phyloP scores from a whole-genome alignment of 2,888 invertebrate genomes.

The Vannuccia rotundouncinata region DNA sequence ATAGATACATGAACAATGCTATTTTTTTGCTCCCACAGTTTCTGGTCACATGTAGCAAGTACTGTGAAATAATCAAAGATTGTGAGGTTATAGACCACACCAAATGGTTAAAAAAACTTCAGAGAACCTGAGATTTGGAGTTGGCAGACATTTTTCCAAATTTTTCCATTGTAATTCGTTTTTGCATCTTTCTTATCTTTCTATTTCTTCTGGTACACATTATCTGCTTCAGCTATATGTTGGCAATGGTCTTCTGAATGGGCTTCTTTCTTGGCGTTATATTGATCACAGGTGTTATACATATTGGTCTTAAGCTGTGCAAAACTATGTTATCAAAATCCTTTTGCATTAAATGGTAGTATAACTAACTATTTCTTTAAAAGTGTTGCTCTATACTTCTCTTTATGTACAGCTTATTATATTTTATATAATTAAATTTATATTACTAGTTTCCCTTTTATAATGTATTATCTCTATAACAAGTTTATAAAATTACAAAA shows the following conservation, averaged over 20 bases:
- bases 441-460: too few species aligned
- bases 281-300: slow-evolving; percentile 22
- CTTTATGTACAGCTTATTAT: neutral
- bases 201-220: slow-evolving; percentile 6
- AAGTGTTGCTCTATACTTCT: neutral
- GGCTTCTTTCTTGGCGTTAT: neutral
- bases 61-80: slow-evolving; percentile 16
- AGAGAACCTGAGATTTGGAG: slow-evolving; percentile 15
- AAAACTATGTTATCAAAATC: neutral
- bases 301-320: slow-evolving; percentile 27
- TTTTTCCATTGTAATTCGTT: neutral
- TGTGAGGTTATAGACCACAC: slow-evolving; percentile 15
- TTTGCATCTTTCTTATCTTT: slow-evolving; percentile 18
- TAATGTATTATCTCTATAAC: too few species aligned
- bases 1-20: slow-evolving; percentile 7
- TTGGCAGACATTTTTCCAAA: slow-evolving; percentile 30
- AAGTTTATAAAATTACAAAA: too few species aligned
- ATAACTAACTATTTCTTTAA: too few species aligned
- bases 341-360: neutral
- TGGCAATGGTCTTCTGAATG: slow-evolving; percentile 17
- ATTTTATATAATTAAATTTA: neutral
- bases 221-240: slow-evolving; percentile 7
- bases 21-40: slow-evolving; percentile 9
- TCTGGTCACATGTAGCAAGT: neutral
- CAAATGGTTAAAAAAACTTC: slow-evolving; percentile 14